Evolutionary conservation across 2,888 invertebrate genomes (phyloP).

Genomic region (Plagiodera versicolora): DNA sequence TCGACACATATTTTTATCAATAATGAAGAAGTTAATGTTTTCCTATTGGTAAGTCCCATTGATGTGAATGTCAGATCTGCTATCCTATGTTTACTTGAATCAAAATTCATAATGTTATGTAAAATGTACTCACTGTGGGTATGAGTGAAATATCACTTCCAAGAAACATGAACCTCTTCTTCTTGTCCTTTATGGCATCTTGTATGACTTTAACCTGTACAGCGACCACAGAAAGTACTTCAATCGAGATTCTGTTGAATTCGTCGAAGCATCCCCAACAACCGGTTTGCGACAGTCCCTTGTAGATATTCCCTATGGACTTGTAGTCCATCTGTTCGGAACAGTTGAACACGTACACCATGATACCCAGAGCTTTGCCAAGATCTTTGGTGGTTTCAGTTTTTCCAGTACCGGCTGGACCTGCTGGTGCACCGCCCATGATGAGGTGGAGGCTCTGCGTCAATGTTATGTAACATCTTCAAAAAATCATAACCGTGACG

Average conservation of each 20-base stretch:
- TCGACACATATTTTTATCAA: too few species aligned
- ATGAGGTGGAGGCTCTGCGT: conserved; percentile 80
- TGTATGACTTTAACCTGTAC: conserved; percentile 87
- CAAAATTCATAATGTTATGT: too few species aligned
- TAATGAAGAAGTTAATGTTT: too few species aligned
- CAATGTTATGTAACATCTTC: conserved; percentile 89
- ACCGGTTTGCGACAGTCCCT: conserved; percentile 92
- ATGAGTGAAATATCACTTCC: conserved; percentile 77
- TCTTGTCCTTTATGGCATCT: conserved; percentile 85
- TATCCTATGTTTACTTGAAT: too few species aligned
- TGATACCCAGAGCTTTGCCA: conserved; percentile 89
- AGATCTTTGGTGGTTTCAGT: conserved; percentile 97
- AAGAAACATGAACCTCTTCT: conserved; percentile 79
- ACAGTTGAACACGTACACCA: conserved; percentile 94
- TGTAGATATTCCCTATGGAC: conserved; percentile 93
- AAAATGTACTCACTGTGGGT: conserved; percentile 61
- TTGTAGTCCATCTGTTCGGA: conserved; percentile 98
- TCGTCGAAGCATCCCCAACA: conserved; percentile 98
- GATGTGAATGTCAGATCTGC: too few species aligned
- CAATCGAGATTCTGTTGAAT: conserved; percentile 93
- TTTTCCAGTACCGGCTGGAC: conserved; percentile 94
- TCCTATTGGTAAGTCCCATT: too few species aligned
- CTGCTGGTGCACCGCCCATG: conserved; percentile 97
- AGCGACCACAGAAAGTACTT: conserved; percentile 92
- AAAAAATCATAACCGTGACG: not conserved